Base-by-base conservation (phyloP, 2,888 invertebrate genomes). In the Epirrhoe tristata region DNA sequence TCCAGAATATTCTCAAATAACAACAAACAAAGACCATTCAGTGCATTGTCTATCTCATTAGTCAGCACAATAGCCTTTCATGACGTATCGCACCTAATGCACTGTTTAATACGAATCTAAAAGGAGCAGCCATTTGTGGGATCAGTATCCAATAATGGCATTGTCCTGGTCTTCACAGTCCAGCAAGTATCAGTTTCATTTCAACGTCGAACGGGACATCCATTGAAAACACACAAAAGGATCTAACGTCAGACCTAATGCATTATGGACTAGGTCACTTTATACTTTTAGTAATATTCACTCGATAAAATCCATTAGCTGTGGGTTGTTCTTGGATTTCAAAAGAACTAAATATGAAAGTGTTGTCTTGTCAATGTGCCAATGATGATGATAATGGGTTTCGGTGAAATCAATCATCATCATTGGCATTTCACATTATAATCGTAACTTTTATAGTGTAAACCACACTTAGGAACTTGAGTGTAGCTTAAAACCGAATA, bases 171-270 rank as follows among this genome's bases (percentile, higher is more conserved):
- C 48, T 54, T 36, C 48, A 50, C 57, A 58, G 58, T 50, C 58
- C 58, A 54, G 54, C 51, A 58, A 39, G 34, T 63, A 63, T 60
- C 52, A 51, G 6, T 55, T 65, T 17, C 65, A 52, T 55, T 65
- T 17, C 65, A 52, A 52, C 43, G 46, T 54, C 24, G 31, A 54
- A 32, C 32, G 50, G 14, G 31, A 52, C 52, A 60, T 63, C 59
- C 39, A 63, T 67, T 67, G 60, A 53, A 52, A 53, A 51, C 36
- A 34, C 46, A 58, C 51, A 63, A 59, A 60, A 63, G 56, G 6
- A 52, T 43, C 24, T 31, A n/a, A 56, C 55, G 43, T 59, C 52
- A 46, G 32, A 58, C 14, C 50, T 46, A 67, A 70, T 59, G 58
- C 36, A 66, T 51, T 62, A 57, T 55, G 46, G 52, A 63, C 50